These are phyloP conservation scores for Epistrophe eligans DNA, from an alignment of 2,888 invertebrate genomes.

Conservation along the genomic window DNA sequence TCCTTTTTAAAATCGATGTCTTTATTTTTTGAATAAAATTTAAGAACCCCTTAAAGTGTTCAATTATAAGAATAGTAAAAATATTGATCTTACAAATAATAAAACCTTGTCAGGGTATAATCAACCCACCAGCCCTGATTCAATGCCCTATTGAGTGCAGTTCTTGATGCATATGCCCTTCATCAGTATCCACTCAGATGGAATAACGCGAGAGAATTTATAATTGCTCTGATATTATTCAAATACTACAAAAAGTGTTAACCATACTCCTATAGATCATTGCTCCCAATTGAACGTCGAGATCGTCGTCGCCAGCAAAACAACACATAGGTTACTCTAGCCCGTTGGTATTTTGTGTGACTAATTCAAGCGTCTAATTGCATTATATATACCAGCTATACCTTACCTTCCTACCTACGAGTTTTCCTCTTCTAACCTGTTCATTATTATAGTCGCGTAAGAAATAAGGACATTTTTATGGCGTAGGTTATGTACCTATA, in stretches of 20 bases:
- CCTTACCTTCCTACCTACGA: background rate
- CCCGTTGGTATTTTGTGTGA: conserved; percentile 18
- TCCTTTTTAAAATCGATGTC: too few relatives aligned
- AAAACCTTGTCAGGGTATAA: background rate
- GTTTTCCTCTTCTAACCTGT: conserved; percentile 4
- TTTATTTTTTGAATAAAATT: too few relatives aligned
- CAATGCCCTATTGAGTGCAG: background rate
- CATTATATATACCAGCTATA: conserved; percentile 32
- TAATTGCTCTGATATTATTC: conserved; percentile 23
- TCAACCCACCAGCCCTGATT: background rate
- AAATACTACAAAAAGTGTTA: background rate
- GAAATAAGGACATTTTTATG: background rate
- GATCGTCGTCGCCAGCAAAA: conserved; percentile 11
- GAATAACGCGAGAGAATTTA: conserved; percentile 41
- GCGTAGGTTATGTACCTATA: background rate
- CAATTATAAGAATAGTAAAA: background rate
- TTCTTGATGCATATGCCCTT: background rate
- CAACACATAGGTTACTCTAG: conserved; percentile 23
- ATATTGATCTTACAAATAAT: background rate
- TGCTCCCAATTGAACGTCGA: conserved; percentile 58
- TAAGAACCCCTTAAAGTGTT: too few relatives aligned
- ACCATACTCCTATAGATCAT: conserved; percentile 42
- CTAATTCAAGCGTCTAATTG: conserved; percentile 65
- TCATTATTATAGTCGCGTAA: conserved; percentile 23
- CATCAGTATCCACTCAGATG: conserved; percentile 4